These are phyloP conservation scores for Meloidogyne floridensis DNA, from an alignment of 1,140 invertebrate genomes.

Conservation along the genomic window DNA sequence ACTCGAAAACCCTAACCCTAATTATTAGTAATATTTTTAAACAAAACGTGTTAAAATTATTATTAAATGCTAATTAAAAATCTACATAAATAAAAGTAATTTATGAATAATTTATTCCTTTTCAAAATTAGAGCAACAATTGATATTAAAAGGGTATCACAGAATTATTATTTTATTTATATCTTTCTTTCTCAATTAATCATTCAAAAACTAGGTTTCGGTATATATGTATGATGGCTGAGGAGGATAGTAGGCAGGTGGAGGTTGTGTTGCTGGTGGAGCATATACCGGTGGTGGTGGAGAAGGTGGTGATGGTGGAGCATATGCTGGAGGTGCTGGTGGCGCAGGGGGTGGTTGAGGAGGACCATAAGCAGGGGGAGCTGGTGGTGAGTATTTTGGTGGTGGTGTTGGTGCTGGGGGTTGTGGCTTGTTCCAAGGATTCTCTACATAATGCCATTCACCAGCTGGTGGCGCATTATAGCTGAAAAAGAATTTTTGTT, in stretches of 20 bases:
- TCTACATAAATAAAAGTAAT: too few species aligned
- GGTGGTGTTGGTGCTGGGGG: background rate
- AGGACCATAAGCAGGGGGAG: background rate
- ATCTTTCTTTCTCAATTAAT: background rate
- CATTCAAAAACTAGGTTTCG: background rate
- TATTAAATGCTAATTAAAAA: too few species aligned
- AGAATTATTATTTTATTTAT: background rate
- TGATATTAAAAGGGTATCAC: background rate
- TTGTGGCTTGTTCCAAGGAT: background rate
- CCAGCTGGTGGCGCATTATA: background rate
- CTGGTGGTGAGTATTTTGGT: background rate
- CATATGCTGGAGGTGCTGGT: background rate
- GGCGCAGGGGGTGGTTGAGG: background rate
- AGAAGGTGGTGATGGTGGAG: background rate
- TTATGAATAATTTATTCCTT: background rate
- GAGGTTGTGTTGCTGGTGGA: too few species aligned
- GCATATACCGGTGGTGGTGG: background rate
- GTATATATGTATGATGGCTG: background rate
- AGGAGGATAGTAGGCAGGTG: background rate
- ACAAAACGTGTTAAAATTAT: too few species aligned
- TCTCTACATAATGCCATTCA: background rate
- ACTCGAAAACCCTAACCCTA: too few species aligned
- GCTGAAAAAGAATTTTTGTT: background rate
- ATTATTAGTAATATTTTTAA: too few species aligned
- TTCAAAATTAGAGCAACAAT: background rate